These are phyloP conservation scores for Pterobdella sp. DNA, from an alignment of 2,888 invertebrate genomes.

Conservation along the genomic window DNA sequence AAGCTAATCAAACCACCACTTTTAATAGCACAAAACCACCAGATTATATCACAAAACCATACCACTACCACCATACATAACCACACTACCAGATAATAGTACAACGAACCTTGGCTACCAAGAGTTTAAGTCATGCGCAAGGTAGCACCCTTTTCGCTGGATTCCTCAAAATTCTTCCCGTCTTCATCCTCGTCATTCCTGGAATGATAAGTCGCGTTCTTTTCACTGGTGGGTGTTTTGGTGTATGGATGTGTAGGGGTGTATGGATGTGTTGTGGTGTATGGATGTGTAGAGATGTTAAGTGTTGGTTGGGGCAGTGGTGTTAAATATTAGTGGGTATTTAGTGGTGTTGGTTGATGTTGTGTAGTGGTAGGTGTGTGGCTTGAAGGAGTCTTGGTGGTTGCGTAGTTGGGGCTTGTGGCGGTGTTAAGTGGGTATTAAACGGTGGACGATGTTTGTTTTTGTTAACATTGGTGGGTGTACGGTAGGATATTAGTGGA, in stretches of 20 bases:
- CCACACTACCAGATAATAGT: slow-evolving; percentile 32
- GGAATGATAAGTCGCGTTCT: slow-evolving; percentile 57
- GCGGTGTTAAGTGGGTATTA: too few relatives aligned
- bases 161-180: slow-evolving; percentile 53
- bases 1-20: neutral
- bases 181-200: slow-evolving; percentile 55
- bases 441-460: too few relatives aligned
- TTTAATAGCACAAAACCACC: neutral
- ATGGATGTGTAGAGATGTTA: neutral
- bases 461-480: too few relatives aligned
- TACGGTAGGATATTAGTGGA: too few relatives aligned
- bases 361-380: too few relatives aligned
- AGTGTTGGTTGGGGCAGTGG: neutral
- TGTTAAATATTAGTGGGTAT: too few relatives aligned
- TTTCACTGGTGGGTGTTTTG: slow-evolving; percentile 45
- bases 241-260: too few relatives aligned
- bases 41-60: neutral
- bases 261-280: neutral
- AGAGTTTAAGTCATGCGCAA: slow-evolving; percentile 54
- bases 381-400: too few relatives aligned
- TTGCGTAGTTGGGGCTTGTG: too few relatives aligned
- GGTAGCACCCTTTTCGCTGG: slow-evolving; percentile 54
- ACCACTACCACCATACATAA: neutral
- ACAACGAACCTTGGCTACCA: slow-evolving; percentile 52
- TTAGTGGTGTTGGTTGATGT: too few relatives aligned